Base-by-base conservation (phyloP, 1,140 invertebrate species). In the Drosophila paulistorum region DNA sequence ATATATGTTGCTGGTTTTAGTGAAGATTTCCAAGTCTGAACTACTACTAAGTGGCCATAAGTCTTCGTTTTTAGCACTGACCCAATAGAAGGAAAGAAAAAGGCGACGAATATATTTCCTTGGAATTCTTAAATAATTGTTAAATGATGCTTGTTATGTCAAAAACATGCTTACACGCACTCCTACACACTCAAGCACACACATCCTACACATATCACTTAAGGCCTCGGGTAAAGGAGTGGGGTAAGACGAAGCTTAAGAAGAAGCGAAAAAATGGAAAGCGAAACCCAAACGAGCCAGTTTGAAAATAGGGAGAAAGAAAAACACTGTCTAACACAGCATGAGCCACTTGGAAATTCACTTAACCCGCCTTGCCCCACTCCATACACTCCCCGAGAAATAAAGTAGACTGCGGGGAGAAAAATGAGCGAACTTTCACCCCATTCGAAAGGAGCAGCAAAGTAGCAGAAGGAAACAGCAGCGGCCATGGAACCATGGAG, bases 61-160 rank as follows among this genome's bases (percentile, higher is more conserved):
- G 37, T 54, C 55, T 60, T 45, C 13, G 42, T 71, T 62, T 77
- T 61, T 67, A 80, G 17, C 45, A 65, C 57, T 66, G 65, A 73
- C 30, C 65, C 74, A 71, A 67, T 23, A 51, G 45, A 23, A 11
- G 45, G 7, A 39, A 59, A 58, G 79, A 77, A 87, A 68, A 71
- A 74, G 62, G 74, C 54, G 51, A 74, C 42, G 68, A 61, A 57
- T 65, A 45, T 68, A 48, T 65, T 54, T 58, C 30, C 23, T 59
- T 37, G 55, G 79, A 77, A 80, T 83, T 89, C 83, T 89, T 89
- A 87, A 87, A 89, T 87, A 87, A 87, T 87, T 87, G 84, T 87
- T 87, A 84, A 87, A 87, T 87, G 84, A 84, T 89, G 84, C 84
- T 87, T 87, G 84, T 87, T 87, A 89, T 81, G 84, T 89, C 84